Conservation (phyloP, 2,797 vertebrate species). For the Scyliorhinus canicula region DNA sequence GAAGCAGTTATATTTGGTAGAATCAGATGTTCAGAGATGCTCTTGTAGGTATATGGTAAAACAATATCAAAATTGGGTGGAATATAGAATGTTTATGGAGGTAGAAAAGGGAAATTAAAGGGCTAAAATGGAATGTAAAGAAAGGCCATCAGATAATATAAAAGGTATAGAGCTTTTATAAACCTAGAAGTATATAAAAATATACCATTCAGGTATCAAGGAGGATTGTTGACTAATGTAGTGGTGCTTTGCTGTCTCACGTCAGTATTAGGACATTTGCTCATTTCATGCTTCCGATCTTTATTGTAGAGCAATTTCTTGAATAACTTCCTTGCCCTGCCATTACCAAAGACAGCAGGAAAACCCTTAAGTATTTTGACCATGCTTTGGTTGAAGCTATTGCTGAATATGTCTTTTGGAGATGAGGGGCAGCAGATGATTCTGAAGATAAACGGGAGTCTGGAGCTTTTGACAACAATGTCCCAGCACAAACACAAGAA, state of each 20-base stretch:
- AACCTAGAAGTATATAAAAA: neutral
- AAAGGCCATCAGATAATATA: neutral
- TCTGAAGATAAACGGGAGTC: slow-evolving; percentile 69
- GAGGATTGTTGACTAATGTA: neutral
- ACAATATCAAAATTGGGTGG: neutral
- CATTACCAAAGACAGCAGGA: slow-evolving; percentile 63
- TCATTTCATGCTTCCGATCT: slow-evolving; percentile 39
- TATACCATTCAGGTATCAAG: neutral
- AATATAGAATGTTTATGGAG: neutral
- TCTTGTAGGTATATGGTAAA: too few relatives aligned
- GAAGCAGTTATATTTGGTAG: neutral
- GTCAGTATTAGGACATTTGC: neutral
- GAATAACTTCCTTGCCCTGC: slow-evolving; percentile 74
- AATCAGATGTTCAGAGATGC: neutral
- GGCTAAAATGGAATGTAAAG: neutral
- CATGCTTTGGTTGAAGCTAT: slow-evolving; percentile 76
- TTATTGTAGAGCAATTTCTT: slow-evolving; percentile 82
- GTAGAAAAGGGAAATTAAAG: neutral
- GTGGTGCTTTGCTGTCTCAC: neutral
- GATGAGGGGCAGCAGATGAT: slow-evolving; percentile 89
- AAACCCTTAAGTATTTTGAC: slow-evolving; percentile 53
- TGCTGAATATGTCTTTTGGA: slow-evolving; percentile 73
- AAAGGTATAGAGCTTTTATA: neutral
- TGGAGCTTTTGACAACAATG: slow-evolving; percentile 79
- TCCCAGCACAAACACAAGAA: slow-evolving; percentile 60